A percentile compares a stretch with the other conserved stretches of the same genome.
These are phyloP conservation scores for Emydocephalus ijimae DNA, from an alignment of 2,113 vertebrate genomes.

Conservation along the genomic window DNA sequence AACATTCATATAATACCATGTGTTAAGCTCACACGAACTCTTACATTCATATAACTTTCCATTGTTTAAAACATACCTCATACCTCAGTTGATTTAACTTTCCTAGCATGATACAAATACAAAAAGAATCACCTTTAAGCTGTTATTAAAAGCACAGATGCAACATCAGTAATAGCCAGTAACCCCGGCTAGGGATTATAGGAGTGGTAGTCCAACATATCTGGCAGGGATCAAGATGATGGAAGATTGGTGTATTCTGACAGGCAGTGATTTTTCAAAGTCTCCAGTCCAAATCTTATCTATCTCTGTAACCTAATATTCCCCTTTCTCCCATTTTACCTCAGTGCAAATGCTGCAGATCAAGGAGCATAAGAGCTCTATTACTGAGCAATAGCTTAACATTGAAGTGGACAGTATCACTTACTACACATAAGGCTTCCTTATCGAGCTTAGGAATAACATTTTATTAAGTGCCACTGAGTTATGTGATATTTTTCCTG, in stretches of 20 bases:
- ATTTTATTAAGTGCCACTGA: not conserved
- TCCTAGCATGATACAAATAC: not conserved
- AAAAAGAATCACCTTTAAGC: not conserved
- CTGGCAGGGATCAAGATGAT: not conserved
- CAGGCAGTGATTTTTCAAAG: not conserved
- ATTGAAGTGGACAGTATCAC: not conserved
- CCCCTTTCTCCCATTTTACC: not conserved
- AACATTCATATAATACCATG: not conserved
- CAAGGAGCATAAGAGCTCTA: no score
- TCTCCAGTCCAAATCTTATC: not conserved
- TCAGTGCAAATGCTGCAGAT: not conserved
- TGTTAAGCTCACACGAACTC: not conserved
- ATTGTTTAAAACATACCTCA: not conserved
- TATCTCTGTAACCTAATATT: not conserved
- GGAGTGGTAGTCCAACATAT: not conserved
- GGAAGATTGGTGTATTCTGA: not conserved
- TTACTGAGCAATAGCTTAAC: not conserved
- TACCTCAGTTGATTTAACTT: conserved; percentile 3
- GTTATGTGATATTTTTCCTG: not conserved
- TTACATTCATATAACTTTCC: not conserved
- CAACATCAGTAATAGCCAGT: not conserved
- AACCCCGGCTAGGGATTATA: not conserved
- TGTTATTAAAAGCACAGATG: not conserved
- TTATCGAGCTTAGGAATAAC: not conserved
- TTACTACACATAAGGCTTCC: not conserved